Conservation (phyloP, 2,888 invertebrate species). For the Heliconius ismenius region DNA sequence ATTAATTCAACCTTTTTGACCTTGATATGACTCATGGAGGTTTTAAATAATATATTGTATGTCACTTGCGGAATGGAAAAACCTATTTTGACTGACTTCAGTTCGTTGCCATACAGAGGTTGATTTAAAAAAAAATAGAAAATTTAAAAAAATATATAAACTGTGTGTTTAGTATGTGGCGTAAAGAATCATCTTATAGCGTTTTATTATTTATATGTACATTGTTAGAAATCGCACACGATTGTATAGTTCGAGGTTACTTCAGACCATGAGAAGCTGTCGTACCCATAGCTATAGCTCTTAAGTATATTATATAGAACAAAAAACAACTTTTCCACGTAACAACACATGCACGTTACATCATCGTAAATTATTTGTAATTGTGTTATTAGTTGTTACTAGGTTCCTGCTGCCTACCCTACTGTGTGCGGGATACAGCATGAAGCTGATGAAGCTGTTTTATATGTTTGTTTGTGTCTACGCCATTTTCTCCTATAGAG, state of each 20-base stretch:
- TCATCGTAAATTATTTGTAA: conserved; percentile 29
- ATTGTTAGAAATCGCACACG: conserved; percentile 30
- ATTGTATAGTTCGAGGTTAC: conserved; percentile 32
- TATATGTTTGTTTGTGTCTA: no score
- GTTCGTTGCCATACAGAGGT: no score
- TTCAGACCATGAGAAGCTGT: conserved; percentile 34
- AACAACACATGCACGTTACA: conserved; percentile 32
- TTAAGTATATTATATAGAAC: conserved; percentile 25
- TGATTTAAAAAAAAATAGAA: background rate
- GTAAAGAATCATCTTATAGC: conserved; percentile 1
- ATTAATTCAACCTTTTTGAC: background rate
- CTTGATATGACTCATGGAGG: background rate
- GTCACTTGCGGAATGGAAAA: background rate
- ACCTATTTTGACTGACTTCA: background rate
- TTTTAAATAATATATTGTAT: background rate
- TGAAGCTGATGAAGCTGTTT: no score
- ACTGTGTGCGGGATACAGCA: no score
- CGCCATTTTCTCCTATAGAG: background rate
- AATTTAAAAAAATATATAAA: background rate
- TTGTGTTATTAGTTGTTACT: conserved; percentile 2
- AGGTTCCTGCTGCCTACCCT: no score
- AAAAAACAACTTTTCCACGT: conserved; percentile 29
- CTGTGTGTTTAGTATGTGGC: background rate
- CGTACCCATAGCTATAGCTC: background rate
- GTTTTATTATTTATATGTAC: conserved; percentile 27